These are phyloP conservation scores for Oligia fasciuncula DNA, from an alignment of 2,888 invertebrate genomes.

Conservation along the genomic window DNA sequence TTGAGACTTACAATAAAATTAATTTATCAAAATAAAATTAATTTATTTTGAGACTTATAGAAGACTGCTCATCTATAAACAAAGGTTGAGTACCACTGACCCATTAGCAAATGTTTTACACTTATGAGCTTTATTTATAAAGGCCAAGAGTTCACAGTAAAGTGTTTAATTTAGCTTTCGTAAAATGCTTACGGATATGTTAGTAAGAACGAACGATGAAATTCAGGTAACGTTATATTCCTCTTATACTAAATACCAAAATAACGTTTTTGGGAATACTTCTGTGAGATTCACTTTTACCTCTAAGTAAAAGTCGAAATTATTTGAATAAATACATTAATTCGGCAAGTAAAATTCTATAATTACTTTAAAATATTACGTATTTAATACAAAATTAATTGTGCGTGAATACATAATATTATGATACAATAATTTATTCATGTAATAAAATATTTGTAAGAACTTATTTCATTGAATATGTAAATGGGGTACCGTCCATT, in stretches of 20 bases:
- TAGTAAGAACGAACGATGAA: constrained; percentile 21
- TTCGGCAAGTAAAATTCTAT: constrained; percentile 41
- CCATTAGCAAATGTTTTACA: constrained; percentile 27
- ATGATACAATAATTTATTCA: constrained; percentile 6
- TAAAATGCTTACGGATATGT: constrained; percentile 42
- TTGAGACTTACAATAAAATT: too few species aligned
- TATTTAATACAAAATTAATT: constrained; percentile 41
- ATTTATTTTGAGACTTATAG: background rate
- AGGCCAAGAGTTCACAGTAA: constrained; percentile 57
- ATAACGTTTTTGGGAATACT: constrained; percentile 20
- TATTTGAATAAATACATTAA: constrained; percentile 34
- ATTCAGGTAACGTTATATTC: constrained; percentile 21
- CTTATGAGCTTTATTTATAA: constrained; percentile 34
- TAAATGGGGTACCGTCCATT: background rate
- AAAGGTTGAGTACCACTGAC: constrained; percentile 34
- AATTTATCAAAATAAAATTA: too few species aligned
- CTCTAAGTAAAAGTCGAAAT: constrained; percentile 38
- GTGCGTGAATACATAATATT: constrained; percentile 46
- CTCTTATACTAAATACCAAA: constrained; percentile 34
- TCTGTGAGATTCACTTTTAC: constrained; percentile 59
- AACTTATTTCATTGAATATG: constrained; percentile 13
- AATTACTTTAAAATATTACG: constrained; percentile 46
- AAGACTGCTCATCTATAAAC: background rate
- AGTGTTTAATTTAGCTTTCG: constrained; percentile 31
- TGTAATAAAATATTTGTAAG: background rate